phyloP scores from a whole-genome alignment of 2,113 vertebrate species.

The Gobius niger region DNA sequence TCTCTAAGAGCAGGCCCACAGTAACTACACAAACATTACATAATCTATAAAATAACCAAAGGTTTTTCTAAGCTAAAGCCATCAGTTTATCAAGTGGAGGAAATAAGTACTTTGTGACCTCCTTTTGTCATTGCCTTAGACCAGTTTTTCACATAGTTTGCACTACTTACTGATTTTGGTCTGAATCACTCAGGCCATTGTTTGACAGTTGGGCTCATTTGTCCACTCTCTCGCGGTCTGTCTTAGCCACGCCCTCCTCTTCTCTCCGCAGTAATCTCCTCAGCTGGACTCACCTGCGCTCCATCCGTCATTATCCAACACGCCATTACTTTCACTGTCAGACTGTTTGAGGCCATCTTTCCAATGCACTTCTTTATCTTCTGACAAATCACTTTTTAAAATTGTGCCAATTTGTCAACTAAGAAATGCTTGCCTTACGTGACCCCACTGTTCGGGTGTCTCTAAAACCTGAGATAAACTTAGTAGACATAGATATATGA shows the following conservation, averaged over 20 bases:
- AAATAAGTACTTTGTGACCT: background rate
- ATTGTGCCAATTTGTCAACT: constrained; percentile 5
- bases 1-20: too few relatives aligned
- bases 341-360: constrained; percentile 13
- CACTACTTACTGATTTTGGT: constrained; percentile 1
- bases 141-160: background rate
- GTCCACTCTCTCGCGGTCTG: background rate
- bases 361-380: background rate
- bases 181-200: constrained; percentile 4
- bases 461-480: background rate
- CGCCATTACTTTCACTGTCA: constrained; percentile 9
- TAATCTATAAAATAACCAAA: background rate
- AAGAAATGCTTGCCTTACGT: background rate
- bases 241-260: background rate
- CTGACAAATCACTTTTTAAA: constrained; percentile 6
- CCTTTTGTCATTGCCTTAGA: background rate
- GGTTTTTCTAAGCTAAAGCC: background rate
- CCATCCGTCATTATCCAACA: constrained; percentile 7
- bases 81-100: background rate
- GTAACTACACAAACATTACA: background rate
- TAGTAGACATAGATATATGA: background rate
- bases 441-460: background rate
- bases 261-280: background rate
- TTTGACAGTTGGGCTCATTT: constrained; percentile 3
- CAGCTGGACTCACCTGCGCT: constrained; percentile 1